These are phyloP conservation scores for Hystrix cristata DNA, from an alignment of 2,113 vertebrate species.

Conservation along the genomic window DNA sequence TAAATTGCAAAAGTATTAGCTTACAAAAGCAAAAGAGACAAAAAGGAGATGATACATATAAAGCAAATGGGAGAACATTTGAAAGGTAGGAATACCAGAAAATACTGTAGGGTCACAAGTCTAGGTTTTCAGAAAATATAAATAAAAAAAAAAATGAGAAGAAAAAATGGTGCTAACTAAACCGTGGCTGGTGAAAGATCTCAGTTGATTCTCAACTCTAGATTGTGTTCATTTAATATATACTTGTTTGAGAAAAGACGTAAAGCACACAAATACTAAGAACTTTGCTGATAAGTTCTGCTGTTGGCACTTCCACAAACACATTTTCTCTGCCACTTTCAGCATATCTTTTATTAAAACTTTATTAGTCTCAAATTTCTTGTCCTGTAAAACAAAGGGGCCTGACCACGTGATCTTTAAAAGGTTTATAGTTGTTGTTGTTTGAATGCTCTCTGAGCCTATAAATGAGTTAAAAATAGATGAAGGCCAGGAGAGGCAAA, in stretches of 20 bases:
- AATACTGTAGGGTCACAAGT: neutral
- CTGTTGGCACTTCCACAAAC: neutral
- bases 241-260: neutral
- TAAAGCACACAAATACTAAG: neutral
- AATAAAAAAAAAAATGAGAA: slow-evolving; percentile 13
- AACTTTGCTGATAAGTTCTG: neutral
- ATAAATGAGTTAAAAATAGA: slow-evolving; percentile 49
- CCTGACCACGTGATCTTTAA: slow-evolving; percentile 37
- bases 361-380: slow-evolving; percentile 26
- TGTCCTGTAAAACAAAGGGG: neutral
- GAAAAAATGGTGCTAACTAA: neutral
- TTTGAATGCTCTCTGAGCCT: slow-evolving; percentile 35
- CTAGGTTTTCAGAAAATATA: slow-evolving; percentile 12
- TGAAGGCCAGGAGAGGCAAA: neutral
- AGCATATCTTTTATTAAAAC: neutral
- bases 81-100: slow-evolving; percentile 13
- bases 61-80: neutral
- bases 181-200: neutral
- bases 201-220: neutral
- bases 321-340: neutral
- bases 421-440: neutral
- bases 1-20: neutral
- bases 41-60: neutral
- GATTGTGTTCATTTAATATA: neutral
- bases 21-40: slow-evolving; percentile 35